These are phyloP conservation scores for Paragorgia papillata DNA, from an alignment of 92 coral and sea anemone species.

Conservation along the genomic window DNA sequence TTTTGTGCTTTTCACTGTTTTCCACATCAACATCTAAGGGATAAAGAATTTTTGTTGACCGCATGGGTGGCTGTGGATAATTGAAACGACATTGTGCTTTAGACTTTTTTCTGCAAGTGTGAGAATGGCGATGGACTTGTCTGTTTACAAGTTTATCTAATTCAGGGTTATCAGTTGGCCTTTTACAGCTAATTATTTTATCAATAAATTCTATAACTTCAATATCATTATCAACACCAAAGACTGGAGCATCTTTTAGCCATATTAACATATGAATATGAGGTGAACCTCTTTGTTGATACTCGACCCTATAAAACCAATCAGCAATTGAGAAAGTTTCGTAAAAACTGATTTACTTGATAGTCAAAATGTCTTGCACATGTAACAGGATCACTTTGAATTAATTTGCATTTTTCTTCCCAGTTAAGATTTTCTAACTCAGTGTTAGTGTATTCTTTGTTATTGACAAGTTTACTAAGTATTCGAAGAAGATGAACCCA, in stretches of 20 bases:
- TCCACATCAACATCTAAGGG: neutral
- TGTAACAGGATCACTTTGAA: conserved; percentile 57
- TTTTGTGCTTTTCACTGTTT: neutral
- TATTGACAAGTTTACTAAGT: conserved; percentile 45
- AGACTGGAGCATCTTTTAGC: conserved; percentile 30
- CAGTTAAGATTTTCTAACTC: conserved; percentile 37
- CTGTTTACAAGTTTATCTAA: neutral
- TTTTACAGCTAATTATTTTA: neutral
- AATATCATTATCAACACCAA: neutral
- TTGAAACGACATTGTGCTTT: neutral
- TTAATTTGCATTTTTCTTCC: conserved; percentile 45
- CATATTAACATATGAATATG: conserved; percentile 21
- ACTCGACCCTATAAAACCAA: conserved; percentile 55
- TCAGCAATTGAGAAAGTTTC: conserved; percentile 41
- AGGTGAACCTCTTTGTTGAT: conserved; percentile 54
- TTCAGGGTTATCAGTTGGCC: neutral
- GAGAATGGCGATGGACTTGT: neutral
- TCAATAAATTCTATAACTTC: conserved; percentile 2
- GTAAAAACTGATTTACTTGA: conserved; percentile 54
- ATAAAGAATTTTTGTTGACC: neutral
- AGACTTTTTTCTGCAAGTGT: neutral
- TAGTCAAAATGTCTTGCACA: conserved; percentile 61
- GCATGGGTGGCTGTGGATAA: too few relatives aligned
- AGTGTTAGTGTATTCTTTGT: conserved; percentile 32
- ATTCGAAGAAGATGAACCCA: conserved; percentile 39